Conservation (phyloP, 2,888 invertebrate genomes). For the Cheilosia urbana region DNA sequence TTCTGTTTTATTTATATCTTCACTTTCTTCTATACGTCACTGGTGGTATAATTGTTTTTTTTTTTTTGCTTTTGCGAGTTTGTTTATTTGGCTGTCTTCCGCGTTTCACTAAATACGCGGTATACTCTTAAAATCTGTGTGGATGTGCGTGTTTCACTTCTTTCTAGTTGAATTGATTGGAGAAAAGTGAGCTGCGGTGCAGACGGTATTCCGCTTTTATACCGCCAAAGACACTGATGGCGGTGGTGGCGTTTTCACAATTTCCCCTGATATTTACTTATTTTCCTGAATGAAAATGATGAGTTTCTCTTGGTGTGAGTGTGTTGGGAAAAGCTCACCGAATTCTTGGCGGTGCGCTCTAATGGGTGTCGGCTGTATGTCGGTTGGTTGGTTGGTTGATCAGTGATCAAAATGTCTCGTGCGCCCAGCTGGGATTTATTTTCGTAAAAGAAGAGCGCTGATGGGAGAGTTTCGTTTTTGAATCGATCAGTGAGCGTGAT, state of each 20-base stretch:
- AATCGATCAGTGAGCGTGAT: constrained; percentile 11
- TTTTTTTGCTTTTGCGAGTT: constrained; percentile 18
- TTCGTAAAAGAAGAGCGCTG: constrained; percentile 40
- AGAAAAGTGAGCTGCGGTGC: constrained; percentile 82
- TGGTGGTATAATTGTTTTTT: constrained; percentile 34
- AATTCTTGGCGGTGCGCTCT: constrained; percentile 46
- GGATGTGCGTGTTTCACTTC: constrained; percentile 65
- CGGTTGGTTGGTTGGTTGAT: not conserved
- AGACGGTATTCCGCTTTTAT: constrained; percentile 64
- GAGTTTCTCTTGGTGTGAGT: not conserved
- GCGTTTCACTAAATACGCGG: constrained; percentile 57
- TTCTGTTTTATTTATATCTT: constrained; percentile 47
- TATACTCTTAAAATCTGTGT: not conserved
- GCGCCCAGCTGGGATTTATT: constrained; percentile 46
- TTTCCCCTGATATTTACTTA: constrained; percentile 50
- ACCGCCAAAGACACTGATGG: constrained; percentile 15
- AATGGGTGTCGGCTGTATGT: constrained; percentile 45
- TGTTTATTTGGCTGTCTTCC: constrained; percentile 42
- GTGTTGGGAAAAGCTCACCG: constrained; percentile 42
- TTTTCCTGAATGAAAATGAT: constrained; percentile 63
- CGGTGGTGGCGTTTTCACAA: constrained; percentile 46
- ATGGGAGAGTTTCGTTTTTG: constrained; percentile 24
- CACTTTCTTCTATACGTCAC: constrained; percentile 55
- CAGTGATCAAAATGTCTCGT: constrained; percentile 15
- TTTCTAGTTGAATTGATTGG: constrained; percentile 80